A percentile compares a stretch with the other conserved stretches of the same genome.
Conservation (phyloP, 2,113 vertebrate genomes). For the Anser brachyrhynchus region DNA sequence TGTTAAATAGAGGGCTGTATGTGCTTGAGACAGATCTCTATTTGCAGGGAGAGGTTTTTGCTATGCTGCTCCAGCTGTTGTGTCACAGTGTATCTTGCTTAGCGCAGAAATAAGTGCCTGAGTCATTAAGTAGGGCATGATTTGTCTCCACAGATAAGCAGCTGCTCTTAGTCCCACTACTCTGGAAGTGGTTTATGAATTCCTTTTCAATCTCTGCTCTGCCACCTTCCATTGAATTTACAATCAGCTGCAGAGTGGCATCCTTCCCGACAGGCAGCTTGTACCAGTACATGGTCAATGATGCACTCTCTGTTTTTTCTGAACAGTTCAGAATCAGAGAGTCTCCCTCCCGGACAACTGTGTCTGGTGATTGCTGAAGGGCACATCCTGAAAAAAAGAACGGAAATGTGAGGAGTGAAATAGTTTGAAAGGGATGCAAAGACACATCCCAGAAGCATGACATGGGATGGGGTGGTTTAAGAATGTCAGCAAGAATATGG, state of each 20-base stretch:
- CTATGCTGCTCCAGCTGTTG: too few relatives aligned
- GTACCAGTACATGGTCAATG: fast-evolving
- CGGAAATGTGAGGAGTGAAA: not conserved
- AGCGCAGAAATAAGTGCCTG: too few relatives aligned
- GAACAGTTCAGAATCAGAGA: not conserved
- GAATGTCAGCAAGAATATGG: not conserved
- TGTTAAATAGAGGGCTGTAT: too few relatives aligned
- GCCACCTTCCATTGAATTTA: not conserved
- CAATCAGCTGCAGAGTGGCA: not conserved
- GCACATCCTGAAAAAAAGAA: not conserved
- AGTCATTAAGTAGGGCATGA: not conserved
- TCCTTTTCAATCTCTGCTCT: not conserved
- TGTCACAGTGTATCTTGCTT: too few relatives aligned
- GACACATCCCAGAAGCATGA: not conserved
- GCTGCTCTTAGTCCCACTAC: not conserved
- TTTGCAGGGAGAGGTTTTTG: too few relatives aligned
- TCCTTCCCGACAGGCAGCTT: not conserved
- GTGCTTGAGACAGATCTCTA: too few relatives aligned
- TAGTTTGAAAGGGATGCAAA: fast-evolving
- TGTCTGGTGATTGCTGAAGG: not conserved
- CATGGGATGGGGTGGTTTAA: not conserved
- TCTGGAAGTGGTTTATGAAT: not conserved
- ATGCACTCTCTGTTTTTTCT: fast-evolving
- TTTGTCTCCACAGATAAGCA: not conserved
- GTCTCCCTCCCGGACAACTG: not conserved